phyloP scores from a whole-genome alignment of 2,113 vertebrate genomes.

The Eurypyga helias region DNA sequence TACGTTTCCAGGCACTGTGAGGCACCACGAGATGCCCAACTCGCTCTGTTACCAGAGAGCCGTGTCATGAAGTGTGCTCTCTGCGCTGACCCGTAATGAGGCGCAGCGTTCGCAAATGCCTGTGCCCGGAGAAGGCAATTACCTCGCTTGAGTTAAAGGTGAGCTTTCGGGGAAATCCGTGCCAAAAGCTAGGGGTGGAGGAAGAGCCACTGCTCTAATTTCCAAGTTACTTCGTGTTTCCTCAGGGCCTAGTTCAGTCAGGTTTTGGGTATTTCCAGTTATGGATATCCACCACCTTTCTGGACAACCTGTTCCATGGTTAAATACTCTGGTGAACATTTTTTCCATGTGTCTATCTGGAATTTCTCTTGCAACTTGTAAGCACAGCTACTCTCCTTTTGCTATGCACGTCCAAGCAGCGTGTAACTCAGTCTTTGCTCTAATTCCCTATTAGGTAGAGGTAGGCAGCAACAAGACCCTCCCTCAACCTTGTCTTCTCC shows the following conservation, averaged over 20 bases:
- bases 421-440: background rate
- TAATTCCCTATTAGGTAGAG: background rate
- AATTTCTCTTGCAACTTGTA: background rate
- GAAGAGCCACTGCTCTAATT: background rate
- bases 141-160: background rate
- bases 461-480: background rate
- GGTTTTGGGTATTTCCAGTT: background rate
- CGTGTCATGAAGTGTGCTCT: background rate
- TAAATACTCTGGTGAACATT: background rate
- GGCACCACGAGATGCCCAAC: background rate
- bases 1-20: constrained; percentile 5
- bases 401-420: background rate
- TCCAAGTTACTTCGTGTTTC: background rate
- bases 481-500: background rate
- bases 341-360: background rate
- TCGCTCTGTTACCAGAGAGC: constrained; percentile 9
- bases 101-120: background rate
- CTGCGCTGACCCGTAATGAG: background rate
- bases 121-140: background rate
- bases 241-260: background rate
- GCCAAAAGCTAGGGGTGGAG: background rate
- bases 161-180: background rate
- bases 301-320: background rate
- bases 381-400: background rate
- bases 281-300: background rate